Evolutionary conservation across 2,113 vertebrate genomes (phyloP).

Genomic region (Salvelinus sp.): DNA sequence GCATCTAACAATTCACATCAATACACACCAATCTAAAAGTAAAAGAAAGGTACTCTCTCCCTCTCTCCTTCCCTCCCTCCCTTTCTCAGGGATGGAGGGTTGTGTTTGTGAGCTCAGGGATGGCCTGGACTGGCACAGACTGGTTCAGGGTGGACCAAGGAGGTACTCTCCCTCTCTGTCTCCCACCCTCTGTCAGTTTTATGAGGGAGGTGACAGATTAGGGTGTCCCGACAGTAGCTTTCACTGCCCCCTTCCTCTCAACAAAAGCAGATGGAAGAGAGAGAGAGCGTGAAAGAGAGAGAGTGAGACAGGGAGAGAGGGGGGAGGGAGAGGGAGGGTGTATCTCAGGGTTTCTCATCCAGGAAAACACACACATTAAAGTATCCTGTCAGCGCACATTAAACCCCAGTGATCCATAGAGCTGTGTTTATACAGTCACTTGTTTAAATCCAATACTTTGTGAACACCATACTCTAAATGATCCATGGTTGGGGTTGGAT

Average conservation of each 20-base stretch:
- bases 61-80: conserved; percentile 22
- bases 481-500: no score
- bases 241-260: conserved; percentile 15
- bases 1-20: no score
- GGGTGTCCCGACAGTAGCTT: conserved; percentile 36
- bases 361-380: conserved; percentile 59
- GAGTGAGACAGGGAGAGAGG: conserved; percentile 4
- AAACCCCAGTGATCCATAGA: conserved; percentile 24
- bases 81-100: conserved; percentile 34
- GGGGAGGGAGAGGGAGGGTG: not conserved
- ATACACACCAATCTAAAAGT: no score
- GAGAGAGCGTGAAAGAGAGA: not conserved
- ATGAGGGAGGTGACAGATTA: conserved; percentile 55
- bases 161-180: conserved; percentile 13
- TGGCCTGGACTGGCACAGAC: conserved; percentile 75
- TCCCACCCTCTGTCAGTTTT: conserved; percentile 50
- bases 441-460: not conserved
- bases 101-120: conserved; percentile 64
- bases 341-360: conserved; percentile 55
- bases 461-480: not conserved
- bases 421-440: conserved; percentile 20
- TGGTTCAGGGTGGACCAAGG: conserved; percentile 69
- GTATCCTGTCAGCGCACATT: conserved; percentile 41
- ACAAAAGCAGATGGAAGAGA: conserved; percentile 16
- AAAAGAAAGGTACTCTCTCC: no score